Evolutionary conservation across 2,888 invertebrate genomes (phyloP).

Genomic region (Antitype chi): DNA sequence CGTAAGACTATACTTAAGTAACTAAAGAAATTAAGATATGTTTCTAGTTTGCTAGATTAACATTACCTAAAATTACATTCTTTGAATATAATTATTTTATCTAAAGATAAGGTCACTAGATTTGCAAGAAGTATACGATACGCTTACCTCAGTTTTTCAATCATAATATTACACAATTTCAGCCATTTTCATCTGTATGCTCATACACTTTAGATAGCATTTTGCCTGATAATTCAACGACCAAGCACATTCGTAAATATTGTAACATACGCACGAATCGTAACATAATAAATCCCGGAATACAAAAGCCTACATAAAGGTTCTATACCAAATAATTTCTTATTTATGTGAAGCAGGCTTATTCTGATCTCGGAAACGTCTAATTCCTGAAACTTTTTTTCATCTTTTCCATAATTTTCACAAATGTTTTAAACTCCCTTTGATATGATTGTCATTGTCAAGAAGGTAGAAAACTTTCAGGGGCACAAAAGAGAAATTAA

Average conservation of each 20-base stretch:
- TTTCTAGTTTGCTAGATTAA: neutral
- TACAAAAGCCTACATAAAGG: slow-evolving; percentile 2
- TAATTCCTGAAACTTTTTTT: slow-evolving; percentile 37
- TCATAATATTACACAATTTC: neutral
- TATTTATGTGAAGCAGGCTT: slow-evolving; percentile 23
- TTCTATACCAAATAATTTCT: neutral
- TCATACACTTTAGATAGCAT: neutral
- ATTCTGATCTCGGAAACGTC: slow-evolving; percentile 2
- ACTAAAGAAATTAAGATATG: neutral
- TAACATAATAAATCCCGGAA: slow-evolving; percentile 26
- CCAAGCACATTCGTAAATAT: slow-evolving; percentile 28
- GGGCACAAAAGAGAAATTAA: slow-evolving; percentile 8
- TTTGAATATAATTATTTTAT: neutral
- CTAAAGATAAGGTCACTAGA: neutral
- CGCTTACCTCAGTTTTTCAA: neutral
- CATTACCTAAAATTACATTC: neutral
- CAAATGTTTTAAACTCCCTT: slow-evolving; percentile 39
- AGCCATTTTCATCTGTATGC: neutral
- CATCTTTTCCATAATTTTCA: slow-evolving; percentile 25
- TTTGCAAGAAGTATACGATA: neutral
- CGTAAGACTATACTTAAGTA: neutral
- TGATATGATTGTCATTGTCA: slow-evolving; percentile 29
- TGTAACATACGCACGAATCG: slow-evolving; percentile 23
- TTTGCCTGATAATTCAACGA: slow-evolving; percentile 14
- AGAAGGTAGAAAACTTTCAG: slow-evolving; percentile 30